Evolutionary conservation across 2,888 invertebrate species (phyloP).

Genomic region (Chloroclystis v-ata): DNA sequence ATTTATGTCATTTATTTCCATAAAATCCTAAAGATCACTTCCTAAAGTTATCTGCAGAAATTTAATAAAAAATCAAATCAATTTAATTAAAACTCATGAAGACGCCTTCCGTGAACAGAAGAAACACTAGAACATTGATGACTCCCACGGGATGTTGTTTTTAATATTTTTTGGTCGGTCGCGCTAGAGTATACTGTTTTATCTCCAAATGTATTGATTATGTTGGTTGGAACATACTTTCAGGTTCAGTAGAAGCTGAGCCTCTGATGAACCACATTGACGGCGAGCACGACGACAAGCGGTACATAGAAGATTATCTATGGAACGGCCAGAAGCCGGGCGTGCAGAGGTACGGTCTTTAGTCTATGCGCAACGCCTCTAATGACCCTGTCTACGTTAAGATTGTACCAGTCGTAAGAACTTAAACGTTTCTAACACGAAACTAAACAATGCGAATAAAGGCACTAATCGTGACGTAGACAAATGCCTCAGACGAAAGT

Average conservation of each 20-base stretch:
- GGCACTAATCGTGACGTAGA: conserved; percentile 14
- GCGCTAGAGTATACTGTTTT: too few relatives aligned
- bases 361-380: background rate
- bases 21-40: too few relatives aligned
- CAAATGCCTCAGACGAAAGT: conserved; percentile 4
- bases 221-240: too few relatives aligned
- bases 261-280: conserved; percentile 84
- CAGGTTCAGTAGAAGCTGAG: conserved; percentile 83
- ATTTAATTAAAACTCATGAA: too few relatives aligned
- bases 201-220: too few relatives aligned
- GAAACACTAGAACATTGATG: too few relatives aligned
- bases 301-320: conserved; percentile 72
- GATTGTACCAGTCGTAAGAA: conserved; percentile 4
- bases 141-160: too few relatives aligned
- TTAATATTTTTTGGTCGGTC: too few relatives aligned
- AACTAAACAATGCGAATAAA: background rate
- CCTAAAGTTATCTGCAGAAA: too few relatives aligned
- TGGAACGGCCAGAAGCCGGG: conserved; percentile 73
- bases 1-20: too few relatives aligned
- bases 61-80: too few relatives aligned
- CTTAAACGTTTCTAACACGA: background rate
- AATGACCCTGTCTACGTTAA: conserved; percentile 13
- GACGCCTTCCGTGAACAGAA: too few relatives aligned
- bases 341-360: conserved; percentile 59
- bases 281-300: conserved; percentile 71